Conservation (phyloP, 1,140 invertebrate species). For the Scaptomyza pallida region DNA sequence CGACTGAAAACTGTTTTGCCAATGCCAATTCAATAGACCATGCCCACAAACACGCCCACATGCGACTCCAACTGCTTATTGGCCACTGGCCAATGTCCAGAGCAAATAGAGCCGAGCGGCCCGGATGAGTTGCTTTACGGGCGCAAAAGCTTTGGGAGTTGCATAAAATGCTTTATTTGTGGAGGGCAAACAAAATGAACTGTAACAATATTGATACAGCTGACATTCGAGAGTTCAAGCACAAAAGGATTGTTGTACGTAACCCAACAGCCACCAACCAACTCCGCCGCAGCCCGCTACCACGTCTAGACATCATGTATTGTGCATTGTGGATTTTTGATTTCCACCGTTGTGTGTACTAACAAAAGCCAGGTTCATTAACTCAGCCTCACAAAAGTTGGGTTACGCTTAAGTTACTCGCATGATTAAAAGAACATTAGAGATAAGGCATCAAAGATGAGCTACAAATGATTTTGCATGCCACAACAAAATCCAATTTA, state of each 20-base stretch:
- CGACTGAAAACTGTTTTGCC: constrained; percentile 26
- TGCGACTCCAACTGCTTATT: constrained; percentile 28
- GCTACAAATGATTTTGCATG: constrained; percentile 41
- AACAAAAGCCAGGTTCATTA: constrained; percentile 63
- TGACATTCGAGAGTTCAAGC: constrained; percentile 59
- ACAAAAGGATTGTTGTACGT: constrained; percentile 67
- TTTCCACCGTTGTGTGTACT: constrained; percentile 24
- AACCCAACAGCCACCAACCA: constrained; percentile 9
- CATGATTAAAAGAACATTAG: constrained; percentile 41
- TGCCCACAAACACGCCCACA: constrained; percentile 38
- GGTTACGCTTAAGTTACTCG: constrained; percentile 42
- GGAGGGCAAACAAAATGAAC: constrained; percentile 77
- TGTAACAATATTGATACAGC: constrained; percentile 81
- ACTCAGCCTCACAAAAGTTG: constrained; percentile 54
- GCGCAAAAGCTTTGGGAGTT: constrained; percentile 33
- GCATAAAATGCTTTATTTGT: constrained; percentile 78
- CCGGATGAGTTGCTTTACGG: constrained; percentile 36
- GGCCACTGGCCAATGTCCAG: constrained; percentile 45
- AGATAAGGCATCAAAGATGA: constrained; percentile 8
- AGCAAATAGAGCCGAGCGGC: constrained; percentile 28
- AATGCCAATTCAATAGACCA: constrained; percentile 54
- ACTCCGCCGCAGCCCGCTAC: neutral
- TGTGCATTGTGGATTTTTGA: constrained; percentile 50
- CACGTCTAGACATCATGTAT: constrained; percentile 50
- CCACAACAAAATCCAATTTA: constrained; percentile 51